These are phyloP conservation scores for Xestia rhomboidea DNA, from an alignment of 2,888 invertebrate species.

Conservation along the genomic window DNA sequence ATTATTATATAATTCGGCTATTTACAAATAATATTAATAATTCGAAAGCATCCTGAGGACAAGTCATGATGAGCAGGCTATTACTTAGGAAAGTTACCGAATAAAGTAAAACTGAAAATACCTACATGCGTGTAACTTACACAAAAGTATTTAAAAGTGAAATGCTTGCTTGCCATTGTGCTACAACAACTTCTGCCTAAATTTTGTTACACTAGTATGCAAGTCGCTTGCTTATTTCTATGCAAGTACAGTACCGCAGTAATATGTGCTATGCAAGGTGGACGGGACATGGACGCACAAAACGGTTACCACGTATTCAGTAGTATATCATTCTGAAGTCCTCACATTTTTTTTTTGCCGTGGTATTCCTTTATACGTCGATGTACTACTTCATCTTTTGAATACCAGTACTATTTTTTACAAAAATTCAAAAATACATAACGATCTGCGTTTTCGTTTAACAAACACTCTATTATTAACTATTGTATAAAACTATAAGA, in stretches of 20 bases:
- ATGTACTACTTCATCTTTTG: background rate
- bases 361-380: background rate
- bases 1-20: constrained; percentile 52
- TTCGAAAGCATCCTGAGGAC: constrained; percentile 36
- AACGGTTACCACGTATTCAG: background rate
- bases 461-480: background rate
- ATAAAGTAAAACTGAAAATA: background rate
- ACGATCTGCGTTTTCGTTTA: background rate
- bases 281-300: background rate
- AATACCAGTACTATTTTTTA: background rate
- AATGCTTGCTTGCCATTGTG: background rate
- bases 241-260: background rate
- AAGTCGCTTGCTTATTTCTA: background rate
- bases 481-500: background rate
- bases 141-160: background rate
- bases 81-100: background rate
- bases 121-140: background rate
- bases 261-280: background rate
- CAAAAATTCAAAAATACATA: background rate
- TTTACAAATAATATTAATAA: constrained; percentile 61
- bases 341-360: background rate
- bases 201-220: background rate
- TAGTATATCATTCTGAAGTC: background rate
- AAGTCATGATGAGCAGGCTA: constrained; percentile 21
- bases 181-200: background rate